Base-by-base conservation (phyloP, 2,888 invertebrate genomes). In the Drosophila imparisetae region DNA sequence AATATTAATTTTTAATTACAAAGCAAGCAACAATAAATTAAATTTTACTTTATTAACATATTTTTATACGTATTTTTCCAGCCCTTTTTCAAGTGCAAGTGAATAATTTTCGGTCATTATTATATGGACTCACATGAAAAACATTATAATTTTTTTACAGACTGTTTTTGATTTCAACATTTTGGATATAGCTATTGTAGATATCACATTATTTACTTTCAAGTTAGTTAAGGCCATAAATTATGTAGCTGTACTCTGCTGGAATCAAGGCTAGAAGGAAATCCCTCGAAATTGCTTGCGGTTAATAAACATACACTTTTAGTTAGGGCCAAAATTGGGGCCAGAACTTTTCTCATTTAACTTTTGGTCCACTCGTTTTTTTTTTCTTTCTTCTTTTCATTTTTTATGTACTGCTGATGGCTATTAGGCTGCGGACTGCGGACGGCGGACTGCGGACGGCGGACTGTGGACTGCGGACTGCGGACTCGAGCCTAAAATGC, bases 321-420 rank as follows among this genome's bases (percentile, higher is more conserved):
- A 72, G 79, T 74, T 78, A 73, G 59, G 71, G 67, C 64, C 59
- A 45, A 21, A 73, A 71, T 67, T 32, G 48, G 21, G 59, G 64
- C 10, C 52, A 53, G 70, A 87, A 87, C 77, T 89, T 90, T 89
- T 90, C 77, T 87, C 82, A 87, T 89, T 90, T 89, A 89, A 89
- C 85, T 87, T 89, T 80, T 71, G 59, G 50, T 58, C 50, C 40
- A 45, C 21, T 45, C 38, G 50, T 50, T 68, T 55, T 49, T 53
- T 24, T 24, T n/a, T 49, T 42, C 32, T 21, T 45, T 38, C 32
- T 13, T 24, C 4, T 34, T 57, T 57, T 66, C 27, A 40, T 78
- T 78, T 80, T 88, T 80, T 80, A 89, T 86, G 65, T 70, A 83
- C 84, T 89, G 85, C 79, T 81, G 84, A 76, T 81, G 86, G 72